Percentiles rank a stretch among this genome's conserved stretches.
Evolutionary conservation across 2,797 vertebrate species (phyloP).

Genomic region (Buphagus erythrorhynchus): DNA sequence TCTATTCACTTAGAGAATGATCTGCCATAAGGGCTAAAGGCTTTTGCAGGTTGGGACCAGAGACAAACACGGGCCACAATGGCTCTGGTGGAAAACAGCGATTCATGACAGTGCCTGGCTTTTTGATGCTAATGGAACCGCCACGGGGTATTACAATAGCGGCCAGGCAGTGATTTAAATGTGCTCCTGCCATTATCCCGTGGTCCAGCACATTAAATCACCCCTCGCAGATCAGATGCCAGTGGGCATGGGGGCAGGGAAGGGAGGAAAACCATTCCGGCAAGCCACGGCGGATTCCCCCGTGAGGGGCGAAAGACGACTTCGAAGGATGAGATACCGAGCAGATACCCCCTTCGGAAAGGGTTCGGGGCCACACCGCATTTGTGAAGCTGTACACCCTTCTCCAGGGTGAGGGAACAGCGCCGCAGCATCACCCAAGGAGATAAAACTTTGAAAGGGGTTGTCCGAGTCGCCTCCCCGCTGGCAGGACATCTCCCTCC

Average conservation of each 20-base stretch:
- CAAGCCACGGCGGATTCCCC: background rate
- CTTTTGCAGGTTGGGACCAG: constrained; percentile 82
- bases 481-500: background rate
- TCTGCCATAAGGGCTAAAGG: constrained; percentile 88
- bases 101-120: constrained; percentile 62
- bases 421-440: background rate
- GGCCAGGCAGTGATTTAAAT: constrained; percentile 67
- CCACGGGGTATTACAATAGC: constrained; percentile 59
- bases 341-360: background rate
- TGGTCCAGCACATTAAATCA: constrained; percentile 69
- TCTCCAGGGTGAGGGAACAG: background rate
- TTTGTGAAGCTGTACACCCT: background rate
- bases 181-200: constrained; percentile 26
- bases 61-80: constrained; percentile 77
- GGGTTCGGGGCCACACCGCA: rapidly evolving
- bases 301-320: background rate
- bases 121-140: constrained; percentile 81
- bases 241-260: background rate
- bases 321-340: background rate
- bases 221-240: background rate
- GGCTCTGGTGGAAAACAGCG: constrained; percentile 68
- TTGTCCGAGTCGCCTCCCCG: too few species aligned
- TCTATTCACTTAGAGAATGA: constrained; percentile 95
- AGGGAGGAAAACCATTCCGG: background rate
- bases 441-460: background rate